Base-by-base conservation (phyloP, 2,113 vertebrate species). In the Gracilinanus agilis region DNA sequence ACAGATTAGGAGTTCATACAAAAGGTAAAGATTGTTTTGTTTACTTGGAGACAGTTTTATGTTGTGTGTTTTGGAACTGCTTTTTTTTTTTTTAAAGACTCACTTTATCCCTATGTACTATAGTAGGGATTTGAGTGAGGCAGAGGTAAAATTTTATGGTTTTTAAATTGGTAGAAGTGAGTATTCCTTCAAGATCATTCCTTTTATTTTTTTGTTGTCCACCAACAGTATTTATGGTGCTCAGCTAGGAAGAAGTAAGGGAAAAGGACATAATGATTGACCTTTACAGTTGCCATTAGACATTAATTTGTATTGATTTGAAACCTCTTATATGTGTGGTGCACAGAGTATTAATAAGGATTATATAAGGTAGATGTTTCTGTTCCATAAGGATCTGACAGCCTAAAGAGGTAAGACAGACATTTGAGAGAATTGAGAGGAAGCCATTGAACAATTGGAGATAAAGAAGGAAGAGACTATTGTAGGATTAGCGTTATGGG, bases 1-100 rank as follows among this genome's bases (percentile, higher is more conserved):
- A 99, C 95, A 98, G 99, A 98, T 98, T 99, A 98, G 99, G 99
- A 93, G 99, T 99, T 91, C 99, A 99, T 96, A 99, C 99, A 89
- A 99, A 99, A 99, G 99, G 99, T 99, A 99, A 97, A 7, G 27
- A 90, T 2, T 89, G 19, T 53, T 92, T 95, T 93, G 49, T 90
- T 94, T 90, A 49, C 93, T 54, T 93, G 95, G 75, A 75, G 40
- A 95, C 29, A 93, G 24, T 40, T 83, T 40, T 83, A 83, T 40
- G 8, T 83, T 40, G 34, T 83, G 34, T 83, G 40, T 40, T 49
- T 83, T 49, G 83, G 55, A 91, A 9, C 2, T 90, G n/a, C 29
- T 97, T 93, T 27, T 93, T 61, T 58, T 90, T 93, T 24, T 95
- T 4, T n/a, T 1, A 6, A 49, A 23, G 54, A 90, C 89, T 56